Base-by-base conservation (phyloP, 2,888 invertebrate species). In the Lydus trimaculatus region DNA sequence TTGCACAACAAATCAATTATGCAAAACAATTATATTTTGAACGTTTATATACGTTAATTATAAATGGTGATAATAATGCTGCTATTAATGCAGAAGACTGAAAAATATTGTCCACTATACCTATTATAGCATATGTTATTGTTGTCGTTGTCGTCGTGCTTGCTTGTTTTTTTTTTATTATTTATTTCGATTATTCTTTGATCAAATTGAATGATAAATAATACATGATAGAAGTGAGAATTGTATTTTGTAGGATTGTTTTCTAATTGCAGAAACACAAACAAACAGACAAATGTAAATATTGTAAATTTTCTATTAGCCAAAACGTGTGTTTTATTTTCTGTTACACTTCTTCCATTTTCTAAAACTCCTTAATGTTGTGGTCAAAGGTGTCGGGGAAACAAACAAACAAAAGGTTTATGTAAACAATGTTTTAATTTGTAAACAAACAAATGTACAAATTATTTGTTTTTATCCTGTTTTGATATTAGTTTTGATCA, bases 21-120 rank as follows among this genome's bases (percentile, higher is more conserved):
- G 97, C 97, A 66, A 93, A 94, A 84, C 92, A 92, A 80, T 90
- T 96, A 82, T 92, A 92, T 85, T 92, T 94, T 82, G 96, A 97
- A 86, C 88, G 91, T 72, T 89, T 90, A 80, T 92, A 94, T 82
- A 95, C 94, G 65, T 87, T 92, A 73, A 67, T 28, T 61, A 48
- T 11, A 9, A 48, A 48, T 48, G 77, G 74, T 61, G 77, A 76
- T 60, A 81, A 81, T 70, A 78, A 15, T 4, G 69, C 73, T 60
- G 74, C 4, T 17, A 69, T 73, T 62, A 75, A 72, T 63, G 64
- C 72, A 66, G 82, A 82, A 80, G 81, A 82, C 79, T 82, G 80
- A 81, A 60, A 17, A n/a, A n/a, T n/a, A n/a, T n/a, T n/a, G n/a
- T n/a, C n/a, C n/a, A n/a, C n/a, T n/a, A n/a, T n/a, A n/a, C n/a